Evolutionary conservation across 1,140 invertebrate genomes (phyloP).

Genomic region (Eueides isabella): DNA sequence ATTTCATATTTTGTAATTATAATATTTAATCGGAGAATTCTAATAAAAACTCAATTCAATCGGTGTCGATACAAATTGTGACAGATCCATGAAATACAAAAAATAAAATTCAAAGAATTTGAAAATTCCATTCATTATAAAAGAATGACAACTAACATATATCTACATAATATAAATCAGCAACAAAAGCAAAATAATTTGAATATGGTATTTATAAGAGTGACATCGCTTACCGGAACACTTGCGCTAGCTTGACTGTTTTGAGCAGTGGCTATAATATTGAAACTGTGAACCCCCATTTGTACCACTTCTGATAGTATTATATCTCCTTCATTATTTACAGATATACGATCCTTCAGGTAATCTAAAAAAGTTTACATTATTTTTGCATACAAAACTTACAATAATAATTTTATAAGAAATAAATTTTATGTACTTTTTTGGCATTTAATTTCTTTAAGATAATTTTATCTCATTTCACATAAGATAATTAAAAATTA

Average conservation of each 20-base stretch:
- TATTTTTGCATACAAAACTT: not conserved
- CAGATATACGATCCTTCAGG: slow-evolving; percentile 50
- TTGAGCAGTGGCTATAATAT: slow-evolving; percentile 57
- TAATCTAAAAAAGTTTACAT: slow-evolving; percentile 48
- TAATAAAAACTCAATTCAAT: too few relatives aligned
- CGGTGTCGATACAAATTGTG: too few relatives aligned
- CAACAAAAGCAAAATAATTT: not conserved
- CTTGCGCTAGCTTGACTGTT: slow-evolving; percentile 48
- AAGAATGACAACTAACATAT: too few relatives aligned
- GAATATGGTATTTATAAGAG: not conserved
- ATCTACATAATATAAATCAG: not conserved
- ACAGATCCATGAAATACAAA: too few relatives aligned
- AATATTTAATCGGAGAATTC: too few relatives aligned
- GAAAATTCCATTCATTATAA: not conserved
- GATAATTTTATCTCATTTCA: not conserved
- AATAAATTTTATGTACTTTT: not conserved
- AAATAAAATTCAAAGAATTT: not conserved
- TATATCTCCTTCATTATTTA: slow-evolving; percentile 60
- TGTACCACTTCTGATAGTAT: slow-evolving; percentile 49
- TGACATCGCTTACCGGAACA: slow-evolving; percentile 51
- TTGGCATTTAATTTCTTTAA: not conserved
- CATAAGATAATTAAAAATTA: not conserved
- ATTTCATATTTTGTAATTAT: too few relatives aligned
- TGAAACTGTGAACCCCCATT: slow-evolving; percentile 52
- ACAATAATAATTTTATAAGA: not conserved